Evolutionary conservation across 2,113 vertebrate genomes (phyloP).

Genomic region (Phycodurus eques): DNA sequence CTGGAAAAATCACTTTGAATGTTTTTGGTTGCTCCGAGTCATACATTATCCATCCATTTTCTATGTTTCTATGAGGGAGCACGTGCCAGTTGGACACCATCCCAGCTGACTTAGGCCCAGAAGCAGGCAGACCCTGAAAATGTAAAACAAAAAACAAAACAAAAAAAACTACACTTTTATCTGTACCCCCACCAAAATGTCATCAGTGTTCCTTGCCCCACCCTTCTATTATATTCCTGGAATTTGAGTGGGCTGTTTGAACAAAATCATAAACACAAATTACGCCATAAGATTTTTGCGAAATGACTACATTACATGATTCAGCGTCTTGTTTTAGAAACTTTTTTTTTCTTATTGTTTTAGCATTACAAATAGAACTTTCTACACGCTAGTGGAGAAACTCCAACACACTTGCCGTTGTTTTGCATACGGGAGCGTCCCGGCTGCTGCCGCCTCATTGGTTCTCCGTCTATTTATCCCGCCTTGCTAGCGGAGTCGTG

Average conservation of each 20-base stretch:
- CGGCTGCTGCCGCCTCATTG: constrained; percentile 17
- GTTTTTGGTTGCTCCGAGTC: no score
- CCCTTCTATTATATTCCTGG: neutral
- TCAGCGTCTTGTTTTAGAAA: neutral
- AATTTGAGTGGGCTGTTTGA: neutral
- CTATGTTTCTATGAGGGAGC: no score
- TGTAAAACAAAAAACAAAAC: no score
- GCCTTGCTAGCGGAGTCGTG: constrained; percentile 16
- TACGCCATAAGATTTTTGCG: neutral
- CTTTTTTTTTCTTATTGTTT: neutral
- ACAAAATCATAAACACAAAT: neutral
- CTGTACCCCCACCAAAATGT: neutral
- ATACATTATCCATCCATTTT: no score
- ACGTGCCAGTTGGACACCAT: no score
- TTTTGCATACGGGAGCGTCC: neutral
- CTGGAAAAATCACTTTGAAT: no score
- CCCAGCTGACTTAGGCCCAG: no score
- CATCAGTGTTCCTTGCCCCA: neutral
- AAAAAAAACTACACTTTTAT: no score
- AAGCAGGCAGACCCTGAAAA: no score
- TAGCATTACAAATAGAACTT: neutral
- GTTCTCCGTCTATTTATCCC: constrained; percentile 16
- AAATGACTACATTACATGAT: neutral
- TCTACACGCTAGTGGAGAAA: neutral
- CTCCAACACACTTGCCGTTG: constrained; percentile 15